Conservation (phyloP, 2,888 invertebrate species). For the Drosophila kanekoi region DNA sequence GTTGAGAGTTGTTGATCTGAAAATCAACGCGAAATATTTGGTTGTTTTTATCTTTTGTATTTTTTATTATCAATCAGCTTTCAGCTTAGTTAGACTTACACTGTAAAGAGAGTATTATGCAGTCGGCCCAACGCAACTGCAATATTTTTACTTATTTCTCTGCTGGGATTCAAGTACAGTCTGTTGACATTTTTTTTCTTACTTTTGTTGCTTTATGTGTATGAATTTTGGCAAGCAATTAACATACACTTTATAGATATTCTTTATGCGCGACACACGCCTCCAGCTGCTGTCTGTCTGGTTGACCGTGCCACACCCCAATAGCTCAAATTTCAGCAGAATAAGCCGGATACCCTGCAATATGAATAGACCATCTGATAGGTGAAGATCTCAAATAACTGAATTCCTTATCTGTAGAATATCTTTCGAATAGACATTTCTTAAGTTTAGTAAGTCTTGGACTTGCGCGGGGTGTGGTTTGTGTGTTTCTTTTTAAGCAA, state of each 20-base stretch:
- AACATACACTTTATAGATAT: slow-evolving; percentile 45
- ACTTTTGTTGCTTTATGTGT: slow-evolving; percentile 25
- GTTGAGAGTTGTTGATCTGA: too few relatives aligned
- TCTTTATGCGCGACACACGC: slow-evolving; percentile 32
- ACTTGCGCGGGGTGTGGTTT: not conserved
- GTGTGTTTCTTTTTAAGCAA: too few relatives aligned
- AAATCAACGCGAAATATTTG: too few relatives aligned
- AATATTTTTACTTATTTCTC: slow-evolving; percentile 3
- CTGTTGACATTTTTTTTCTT: slow-evolving; percentile 19
- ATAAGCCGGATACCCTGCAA: slow-evolving; percentile 19
- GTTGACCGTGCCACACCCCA: slow-evolving; percentile 53
- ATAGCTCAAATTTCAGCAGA: slow-evolving; percentile 13
- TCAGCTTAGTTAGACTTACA: too few relatives aligned
- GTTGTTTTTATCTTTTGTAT: not conserved
- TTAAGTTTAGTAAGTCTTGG: not conserved
- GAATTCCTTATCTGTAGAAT: not conserved
- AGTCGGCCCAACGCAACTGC: not conserved
- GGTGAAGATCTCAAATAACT: not conserved
- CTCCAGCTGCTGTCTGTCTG: slow-evolving; percentile 11
- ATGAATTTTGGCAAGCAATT: slow-evolving; percentile 51
- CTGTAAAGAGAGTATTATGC: too few relatives aligned
- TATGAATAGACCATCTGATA: slow-evolving; percentile 7
- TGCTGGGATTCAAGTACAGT: slow-evolving; percentile 12
- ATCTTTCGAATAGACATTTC: not conserved
- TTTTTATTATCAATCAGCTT: too few relatives aligned